phyloP scores from a whole-genome alignment of 2,888 invertebrate genomes.

The Andrena flavipes region DNA sequence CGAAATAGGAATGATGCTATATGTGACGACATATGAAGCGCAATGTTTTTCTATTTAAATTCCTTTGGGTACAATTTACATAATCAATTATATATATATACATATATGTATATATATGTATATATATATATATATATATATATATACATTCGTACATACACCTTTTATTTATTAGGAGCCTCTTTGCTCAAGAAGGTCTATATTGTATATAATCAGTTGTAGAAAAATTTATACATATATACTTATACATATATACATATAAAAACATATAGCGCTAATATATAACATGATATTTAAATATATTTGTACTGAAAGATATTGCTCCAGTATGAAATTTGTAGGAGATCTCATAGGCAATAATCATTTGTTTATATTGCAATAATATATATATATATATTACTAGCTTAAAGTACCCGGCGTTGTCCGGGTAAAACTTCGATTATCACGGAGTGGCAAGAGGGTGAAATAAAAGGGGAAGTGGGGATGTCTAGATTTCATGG shows the following conservation, averaged over 20 bases:
- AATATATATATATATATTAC: slow-evolving; percentile 37
- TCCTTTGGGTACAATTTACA: slow-evolving; percentile 75
- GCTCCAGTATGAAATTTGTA: slow-evolving; percentile 64
- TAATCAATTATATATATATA: slow-evolving; percentile 66
- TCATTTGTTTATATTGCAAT: slow-evolving; percentile 69
- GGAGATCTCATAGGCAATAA: slow-evolving; percentile 72
- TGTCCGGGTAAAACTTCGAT: too few species aligned
- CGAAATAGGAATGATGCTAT: slow-evolving; percentile 34
- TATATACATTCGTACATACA: slow-evolving; percentile 53
- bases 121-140: slow-evolving; percentile 47
- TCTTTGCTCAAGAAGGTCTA: slow-evolving; percentile 72
- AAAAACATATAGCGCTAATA: slow-evolving; percentile 72
- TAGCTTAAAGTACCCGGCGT: too few species aligned
- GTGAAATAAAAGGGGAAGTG: too few species aligned
- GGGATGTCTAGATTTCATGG: too few species aligned
- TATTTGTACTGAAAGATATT: slow-evolving; percentile 73
- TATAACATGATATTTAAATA: slow-evolving; percentile 75
- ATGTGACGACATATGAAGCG: slow-evolving; percentile 22
- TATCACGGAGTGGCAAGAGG: too few species aligned
- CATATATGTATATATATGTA: slow-evolving; percentile 24
- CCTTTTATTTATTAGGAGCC: slow-evolving; percentile 70
- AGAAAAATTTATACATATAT: slow-evolving; percentile 68
- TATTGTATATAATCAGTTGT: slow-evolving; percentile 74
- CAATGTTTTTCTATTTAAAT: slow-evolving; percentile 69
- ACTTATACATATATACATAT: slow-evolving; percentile 49